Evolutionary conservation across 2,888 invertebrate genomes (phyloP).

Genomic region (Caenorhabditis afra): DNA sequence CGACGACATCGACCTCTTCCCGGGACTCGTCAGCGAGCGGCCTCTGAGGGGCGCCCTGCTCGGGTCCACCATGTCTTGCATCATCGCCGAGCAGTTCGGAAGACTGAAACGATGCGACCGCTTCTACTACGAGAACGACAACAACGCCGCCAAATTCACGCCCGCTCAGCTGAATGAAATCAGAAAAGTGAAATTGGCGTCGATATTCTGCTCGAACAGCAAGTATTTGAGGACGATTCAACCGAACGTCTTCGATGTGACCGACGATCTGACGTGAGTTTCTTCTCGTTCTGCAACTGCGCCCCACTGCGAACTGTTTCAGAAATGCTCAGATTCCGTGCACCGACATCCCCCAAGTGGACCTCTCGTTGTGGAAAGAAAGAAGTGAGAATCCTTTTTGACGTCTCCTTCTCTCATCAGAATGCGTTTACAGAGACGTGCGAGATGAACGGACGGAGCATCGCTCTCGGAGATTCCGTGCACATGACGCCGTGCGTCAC

Average conservation of each 20-base stretch:
- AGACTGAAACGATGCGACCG: constrained; percentile 88
- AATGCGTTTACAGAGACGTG: constrained; percentile 72
- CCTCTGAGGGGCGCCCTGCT: constrained; percentile 87
- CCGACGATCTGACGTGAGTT: constrained; percentile 82
- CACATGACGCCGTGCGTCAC: constrained; percentile 80
- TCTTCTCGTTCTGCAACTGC: not conserved
- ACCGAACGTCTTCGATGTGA: constrained; percentile 91
- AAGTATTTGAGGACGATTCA: constrained; percentile 91
- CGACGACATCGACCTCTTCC: constrained; percentile 95
- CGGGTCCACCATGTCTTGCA: constrained; percentile 95
- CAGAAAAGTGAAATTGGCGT: constrained; percentile 89
- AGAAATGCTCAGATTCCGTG: constrained; percentile 80
- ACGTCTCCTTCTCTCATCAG: not conserved
- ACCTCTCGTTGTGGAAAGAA: constrained; percentile 78
- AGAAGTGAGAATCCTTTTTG: constrained; percentile 72
- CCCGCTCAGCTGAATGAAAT: constrained; percentile 88
- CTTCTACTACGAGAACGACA: constrained; percentile 88
- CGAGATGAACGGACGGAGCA: constrained; percentile 77
- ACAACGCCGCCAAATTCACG: constrained; percentile 77
- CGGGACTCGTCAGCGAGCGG: constrained; percentile 91
- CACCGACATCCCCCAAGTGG: constrained; percentile 76
- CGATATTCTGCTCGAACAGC: constrained; percentile 91
- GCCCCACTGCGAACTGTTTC: constrained; percentile 19
- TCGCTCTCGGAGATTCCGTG: constrained; percentile 77
- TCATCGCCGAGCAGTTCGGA: constrained; percentile 90